Percentiles rank a stretch among this genome's conserved stretches.
Conservation (phyloP, 2,113 vertebrate species). For the Eudyptes chrysolophus region DNA sequence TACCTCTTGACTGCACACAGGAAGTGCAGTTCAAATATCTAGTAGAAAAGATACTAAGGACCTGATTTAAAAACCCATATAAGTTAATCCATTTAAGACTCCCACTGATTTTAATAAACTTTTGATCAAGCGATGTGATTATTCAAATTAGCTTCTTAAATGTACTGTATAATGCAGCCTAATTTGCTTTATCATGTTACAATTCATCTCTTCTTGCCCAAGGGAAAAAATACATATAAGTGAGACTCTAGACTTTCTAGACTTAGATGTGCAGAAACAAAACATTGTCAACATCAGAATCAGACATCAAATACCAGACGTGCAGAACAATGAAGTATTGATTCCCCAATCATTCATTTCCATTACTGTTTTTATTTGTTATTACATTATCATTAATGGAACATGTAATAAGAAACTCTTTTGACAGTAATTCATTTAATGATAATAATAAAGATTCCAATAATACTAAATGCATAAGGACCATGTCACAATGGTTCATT, state of each 20-base stretch:
- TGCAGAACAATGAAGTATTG: neutral
- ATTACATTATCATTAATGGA: neutral
- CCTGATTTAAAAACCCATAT: neutral
- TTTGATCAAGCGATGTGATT: neutral
- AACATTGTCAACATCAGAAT: neutral
- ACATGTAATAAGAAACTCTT: neutral
- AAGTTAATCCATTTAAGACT: neutral
- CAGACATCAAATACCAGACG: neutral
- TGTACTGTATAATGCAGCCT: neutral
- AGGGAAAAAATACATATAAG: neutral
- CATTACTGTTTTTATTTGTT: neutral
- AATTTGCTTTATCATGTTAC: neutral
- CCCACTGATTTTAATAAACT: neutral
- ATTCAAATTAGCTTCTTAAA: constrained; percentile 43
- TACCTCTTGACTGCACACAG: neutral
- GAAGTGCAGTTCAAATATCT: neutral
- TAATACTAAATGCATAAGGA: neutral
- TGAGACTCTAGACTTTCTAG: neutral
- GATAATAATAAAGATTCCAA: neutral
- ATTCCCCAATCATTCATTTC: neutral
- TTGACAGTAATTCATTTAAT: neutral
- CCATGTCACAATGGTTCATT: neutral
- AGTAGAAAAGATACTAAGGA: neutral
- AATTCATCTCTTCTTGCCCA: neutral
- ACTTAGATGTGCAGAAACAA: neutral